Evolutionary conservation across 2,797 vertebrate genomes (phyloP), one percentile per base, ranked within the genome.

Genomic region (Oreochromis grahami): DNA sequence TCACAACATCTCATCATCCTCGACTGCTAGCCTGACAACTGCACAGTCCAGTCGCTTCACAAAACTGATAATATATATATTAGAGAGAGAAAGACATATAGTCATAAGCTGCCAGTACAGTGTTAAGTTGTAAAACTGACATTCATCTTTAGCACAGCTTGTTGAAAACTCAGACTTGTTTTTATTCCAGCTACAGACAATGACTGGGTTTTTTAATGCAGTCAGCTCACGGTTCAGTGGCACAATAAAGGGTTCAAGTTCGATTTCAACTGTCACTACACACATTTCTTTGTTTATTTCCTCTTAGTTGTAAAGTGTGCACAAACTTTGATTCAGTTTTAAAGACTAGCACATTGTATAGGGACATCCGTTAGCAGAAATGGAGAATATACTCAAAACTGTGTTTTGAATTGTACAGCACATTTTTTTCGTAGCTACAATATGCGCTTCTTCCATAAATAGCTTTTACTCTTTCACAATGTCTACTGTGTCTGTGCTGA

Each of bases 1-100:
- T 92, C 91, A 84, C 89, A 83, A 83, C 4, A 14, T 84, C 84
- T 63, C 56, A 86, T 91, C 90, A 83, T 89, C 79, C 76, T 89
- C 29, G 12, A 58, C 72, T 78, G 15, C 56, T 7, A 17, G 41
- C 77, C 65, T 89, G 87, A 91, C 88, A 93, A 86, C 83, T 80
- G n/a, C 82, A 78, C 81, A 77, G 24, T 24, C 43, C 68, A 72
- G 68, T 50, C 41, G 12, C 68, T 45, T 72, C 41, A 48, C 68
- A 45, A 29, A 65, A 65, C 36, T 68, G 36, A 68, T 65, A 41
- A 65, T 63, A 36, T 36, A 60, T 36, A n/a, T 36, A 51, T 63
- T 4, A 32, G 5, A 26, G 58, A n/a, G 1, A 60, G 29, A 60
- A 3, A 60, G 15, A 60, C 2, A 65, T 38, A 36, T 60, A 36